These are phyloP conservation scores for Bradypus variegatus DNA, from an alignment of 2,797 vertebrate genomes.

Conservation along the genomic window DNA sequence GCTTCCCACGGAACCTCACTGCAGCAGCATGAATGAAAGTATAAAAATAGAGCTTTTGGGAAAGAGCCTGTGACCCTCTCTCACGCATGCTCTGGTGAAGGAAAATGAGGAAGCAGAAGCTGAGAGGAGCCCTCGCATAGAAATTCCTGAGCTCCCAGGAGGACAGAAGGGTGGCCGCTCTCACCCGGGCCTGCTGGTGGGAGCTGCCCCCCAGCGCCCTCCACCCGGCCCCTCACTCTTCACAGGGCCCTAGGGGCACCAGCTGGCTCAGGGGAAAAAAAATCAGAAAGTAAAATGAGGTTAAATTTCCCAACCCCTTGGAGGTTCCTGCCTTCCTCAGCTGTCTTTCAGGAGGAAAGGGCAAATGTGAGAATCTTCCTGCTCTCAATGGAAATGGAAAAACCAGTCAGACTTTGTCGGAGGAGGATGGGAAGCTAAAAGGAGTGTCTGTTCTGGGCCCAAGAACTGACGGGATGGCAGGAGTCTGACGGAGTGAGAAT, in stretches of 20 bases:
- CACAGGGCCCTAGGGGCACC: neutral
- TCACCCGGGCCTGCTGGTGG: neutral
- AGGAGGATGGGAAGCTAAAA: too few relatives aligned
- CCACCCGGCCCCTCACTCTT: too few relatives aligned
- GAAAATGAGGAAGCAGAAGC: slow-evolving; percentile 17
- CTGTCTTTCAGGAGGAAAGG: neutral
- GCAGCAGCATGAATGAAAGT: neutral
- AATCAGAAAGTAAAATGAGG: neutral
- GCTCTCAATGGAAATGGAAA: neutral
- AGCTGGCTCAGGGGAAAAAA: neutral
- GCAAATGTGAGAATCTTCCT: neutral
- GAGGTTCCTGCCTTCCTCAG: neutral
- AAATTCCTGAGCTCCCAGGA: slow-evolving; percentile 15
- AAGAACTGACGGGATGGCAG: fast-evolving
- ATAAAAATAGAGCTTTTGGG: slow-evolving; percentile 42
- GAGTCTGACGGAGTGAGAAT: neutral
- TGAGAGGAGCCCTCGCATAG: neutral
- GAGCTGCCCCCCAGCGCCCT: neutral
- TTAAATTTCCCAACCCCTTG: neutral
- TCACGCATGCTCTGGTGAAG: slow-evolving; percentile 20
- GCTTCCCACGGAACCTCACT: slow-evolving; percentile 36
- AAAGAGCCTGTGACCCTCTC: neutral
- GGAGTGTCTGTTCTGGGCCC: neutral
- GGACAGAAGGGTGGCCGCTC: neutral
- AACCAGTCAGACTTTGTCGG: neutral